A percentile compares a stretch with the other conserved stretches of the same genome.
Conservation (phyloP, 2,797 vertebrate species). For the Gobio occitaniae region DNA sequence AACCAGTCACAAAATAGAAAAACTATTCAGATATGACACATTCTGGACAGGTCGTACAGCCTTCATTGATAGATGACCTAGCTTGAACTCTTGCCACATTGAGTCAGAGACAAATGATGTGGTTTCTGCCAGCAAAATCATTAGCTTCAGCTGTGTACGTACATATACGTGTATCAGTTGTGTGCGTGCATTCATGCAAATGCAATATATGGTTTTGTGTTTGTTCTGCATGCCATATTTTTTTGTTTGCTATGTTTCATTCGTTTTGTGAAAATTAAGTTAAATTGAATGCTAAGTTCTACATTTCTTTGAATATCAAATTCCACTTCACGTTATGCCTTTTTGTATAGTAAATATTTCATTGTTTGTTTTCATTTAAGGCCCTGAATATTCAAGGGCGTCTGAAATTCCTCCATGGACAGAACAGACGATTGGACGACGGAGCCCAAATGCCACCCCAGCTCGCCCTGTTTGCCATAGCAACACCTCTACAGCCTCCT, state of each 20-base stretch:
- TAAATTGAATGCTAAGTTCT: neutral
- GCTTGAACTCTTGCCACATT: constrained; percentile 4
- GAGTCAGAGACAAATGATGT: constrained; percentile 21
- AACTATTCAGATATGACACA: neutral
- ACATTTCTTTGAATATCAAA: neutral
- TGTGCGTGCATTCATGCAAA: neutral
- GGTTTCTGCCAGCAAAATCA: constrained; percentile 3
- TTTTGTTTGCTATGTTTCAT: neutral
- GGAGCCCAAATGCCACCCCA: constrained; percentile 69
- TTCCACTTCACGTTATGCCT: neutral
- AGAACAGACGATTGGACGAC: constrained; percentile 73
- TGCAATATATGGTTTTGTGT: neutral
- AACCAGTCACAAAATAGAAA: neutral
- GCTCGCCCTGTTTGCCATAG: constrained; percentile 82
- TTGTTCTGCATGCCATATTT: neutral
- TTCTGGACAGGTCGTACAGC: neutral
- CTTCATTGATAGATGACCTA: neutral
- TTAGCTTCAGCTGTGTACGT: constrained; percentile 8
- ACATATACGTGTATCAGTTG: neutral
- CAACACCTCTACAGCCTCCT: constrained; percentile 80
- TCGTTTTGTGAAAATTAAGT: neutral
- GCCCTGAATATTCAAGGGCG: constrained; percentile 80
- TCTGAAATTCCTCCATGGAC: constrained; percentile 82
- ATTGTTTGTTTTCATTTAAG: constrained; percentile 63
- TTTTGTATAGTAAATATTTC: neutral